Base-by-base conservation (phyloP, 2,113 vertebrate species). In the Xiphophorus couchianus region DNA sequence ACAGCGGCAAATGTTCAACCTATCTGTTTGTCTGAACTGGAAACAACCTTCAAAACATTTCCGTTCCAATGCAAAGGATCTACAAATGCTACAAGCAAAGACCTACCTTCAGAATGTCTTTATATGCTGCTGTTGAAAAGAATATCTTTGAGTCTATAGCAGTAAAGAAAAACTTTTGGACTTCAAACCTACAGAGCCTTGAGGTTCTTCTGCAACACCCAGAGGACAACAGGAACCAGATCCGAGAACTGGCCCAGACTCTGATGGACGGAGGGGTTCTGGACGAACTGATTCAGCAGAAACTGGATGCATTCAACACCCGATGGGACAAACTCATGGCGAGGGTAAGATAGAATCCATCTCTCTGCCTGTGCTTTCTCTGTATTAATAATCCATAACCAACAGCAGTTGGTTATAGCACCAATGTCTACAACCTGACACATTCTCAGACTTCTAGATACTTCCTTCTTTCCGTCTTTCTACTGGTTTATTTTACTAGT, bases 261-360 rank as follows among this genome's bases (percentile, higher is more conserved):
- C 93, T 99, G 90, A 99, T 96, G 89, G 98, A 99, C 81, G 98
- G 98, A 11, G 96, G 97, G n/a, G 96, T 99, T 66, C 94, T 99
- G 91, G 97, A 99, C 86, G 97, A 99, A 63, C 75, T 99, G 68
- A 99, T 99, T 81, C 96, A 96, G 81, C 96, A 98, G 68, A 99
- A 99, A 82, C 94, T 99, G 17, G 96, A 99, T 11, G 96, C 94
- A 22, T 98, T 99, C 92, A 98, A 97, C 91, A 93, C 93, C 44
- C 95, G 95, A 66, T 97, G 98, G 97, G 96, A 99, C 75, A 97
- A 99, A 39, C 93, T 99, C 0, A 96, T 97, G 80, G 95, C 96
- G 54, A 93, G 96, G 95, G 98, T 98, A 93, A 71, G 91, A 62
- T 0, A 0, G 14, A 0, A 6, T 0, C 9, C 6, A 6, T 27